Conservation (phyloP, 2,113 vertebrate species). For the Lipotes vexillifer region DNA sequence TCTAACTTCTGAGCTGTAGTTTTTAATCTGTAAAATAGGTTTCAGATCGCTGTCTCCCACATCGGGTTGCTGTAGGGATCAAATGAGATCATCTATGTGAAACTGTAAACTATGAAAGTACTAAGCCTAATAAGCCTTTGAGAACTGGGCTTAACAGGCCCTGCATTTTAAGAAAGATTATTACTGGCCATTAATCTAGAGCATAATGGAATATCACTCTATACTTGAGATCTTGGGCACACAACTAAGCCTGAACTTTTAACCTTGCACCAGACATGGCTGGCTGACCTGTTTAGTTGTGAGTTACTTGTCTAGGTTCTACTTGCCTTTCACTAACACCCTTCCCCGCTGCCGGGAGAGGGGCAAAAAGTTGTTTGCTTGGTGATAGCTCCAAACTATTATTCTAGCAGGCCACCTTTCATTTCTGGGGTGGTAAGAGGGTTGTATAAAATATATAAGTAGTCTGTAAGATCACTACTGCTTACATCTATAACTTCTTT, state of each 20-base stretch:
- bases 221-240: neutral
- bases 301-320: neutral
- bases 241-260: neutral
- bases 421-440: neutral
- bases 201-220: neutral
- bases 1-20: neutral
- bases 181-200: neutral
- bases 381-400: neutral
- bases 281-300: neutral
- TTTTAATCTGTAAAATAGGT: slow-evolving; percentile 24
- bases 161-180: neutral
- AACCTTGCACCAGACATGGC: neutral
- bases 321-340: neutral
- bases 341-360: neutral
- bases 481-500: neutral
- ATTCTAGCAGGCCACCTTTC: neutral
- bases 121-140: neutral
- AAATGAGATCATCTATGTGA: neutral
- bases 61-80: neutral
- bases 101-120: neutral
- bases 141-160: neutral
- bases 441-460: neutral
- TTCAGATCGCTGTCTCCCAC: neutral
- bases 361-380: neutral
- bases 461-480: neutral